phyloP scores from a whole-genome alignment of 2,888 invertebrate species.

The Vannuccia rotundouncinata region DNA sequence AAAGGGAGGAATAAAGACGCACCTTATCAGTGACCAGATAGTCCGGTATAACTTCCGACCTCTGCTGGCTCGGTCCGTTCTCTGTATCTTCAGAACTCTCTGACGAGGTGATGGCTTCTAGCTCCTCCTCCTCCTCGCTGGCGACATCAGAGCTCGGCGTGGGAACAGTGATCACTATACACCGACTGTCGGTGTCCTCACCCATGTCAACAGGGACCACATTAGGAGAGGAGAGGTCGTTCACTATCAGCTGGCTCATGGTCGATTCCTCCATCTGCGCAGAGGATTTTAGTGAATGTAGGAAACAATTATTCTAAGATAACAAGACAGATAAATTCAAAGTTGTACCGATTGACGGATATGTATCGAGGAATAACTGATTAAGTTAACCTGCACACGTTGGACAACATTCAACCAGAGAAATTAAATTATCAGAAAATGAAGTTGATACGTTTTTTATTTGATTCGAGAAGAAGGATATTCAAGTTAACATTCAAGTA shows the following conservation, averaged over 20 bases:
- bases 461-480: too few relatives aligned
- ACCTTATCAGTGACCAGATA: not conserved
- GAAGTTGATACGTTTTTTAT: too few relatives aligned
- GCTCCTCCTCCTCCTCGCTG: not conserved
- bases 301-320: too few relatives aligned
- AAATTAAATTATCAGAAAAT: too few relatives aligned
- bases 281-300: not conserved
- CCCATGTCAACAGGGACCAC: not conserved
- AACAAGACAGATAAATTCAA: too few relatives aligned
- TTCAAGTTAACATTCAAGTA: too few relatives aligned
- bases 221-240: not conserved
- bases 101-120: not conserved
- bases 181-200: not conserved
- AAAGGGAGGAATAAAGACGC: not conserved
- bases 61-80: too few relatives aligned
- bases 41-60: not conserved
- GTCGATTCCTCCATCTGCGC: not conserved
- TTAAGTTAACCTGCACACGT: too few relatives aligned
- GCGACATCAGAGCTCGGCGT: not conserved
- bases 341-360: too few relatives aligned
- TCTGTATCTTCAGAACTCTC: too few relatives aligned
- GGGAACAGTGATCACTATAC: not conserved
- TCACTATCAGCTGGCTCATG: not conserved
- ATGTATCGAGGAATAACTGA: too few relatives aligned
- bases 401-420: too few relatives aligned